phyloP scores from a whole-genome alignment of 2,888 invertebrate species.

The Ephialtes manifestator region DNA sequence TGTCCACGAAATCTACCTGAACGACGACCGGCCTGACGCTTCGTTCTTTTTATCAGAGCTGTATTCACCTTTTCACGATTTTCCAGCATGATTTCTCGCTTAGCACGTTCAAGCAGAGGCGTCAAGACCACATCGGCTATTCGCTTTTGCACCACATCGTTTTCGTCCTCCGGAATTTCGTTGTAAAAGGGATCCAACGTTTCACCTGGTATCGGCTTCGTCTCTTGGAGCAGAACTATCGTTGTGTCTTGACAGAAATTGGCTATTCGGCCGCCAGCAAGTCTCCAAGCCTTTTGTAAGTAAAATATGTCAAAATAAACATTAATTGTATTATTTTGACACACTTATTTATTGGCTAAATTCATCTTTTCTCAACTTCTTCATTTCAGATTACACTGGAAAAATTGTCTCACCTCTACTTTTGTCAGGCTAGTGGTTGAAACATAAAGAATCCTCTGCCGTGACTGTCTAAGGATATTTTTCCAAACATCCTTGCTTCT shows the following conservation, averaged over 20 bases:
- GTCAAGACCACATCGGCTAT: conserved; percentile 72
- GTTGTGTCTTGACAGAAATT: conserved; percentile 86
- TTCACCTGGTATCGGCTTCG: conserved; percentile 67
- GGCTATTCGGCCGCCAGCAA: conserved; percentile 86
- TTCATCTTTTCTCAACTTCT: neutral
- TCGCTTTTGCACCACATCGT: conserved; percentile 73
- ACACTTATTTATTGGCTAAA: neutral
- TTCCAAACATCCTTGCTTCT: conserved; percentile 64
- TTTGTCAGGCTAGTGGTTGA: conserved; percentile 83
- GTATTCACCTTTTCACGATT: conserved; percentile 71
- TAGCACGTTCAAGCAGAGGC: conserved; percentile 74
- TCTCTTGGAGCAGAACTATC: conserved; percentile 84
- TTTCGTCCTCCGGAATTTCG: conserved; percentile 81
- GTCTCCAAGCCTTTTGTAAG: conserved; percentile 83
- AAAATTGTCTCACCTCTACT: conserved; percentile 82
- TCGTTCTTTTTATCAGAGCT: conserved; percentile 70
- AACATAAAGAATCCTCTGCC: conserved; percentile 78
- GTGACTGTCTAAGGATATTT: conserved; percentile 57
- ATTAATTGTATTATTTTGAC: neutral
- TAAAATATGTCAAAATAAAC: neutral
- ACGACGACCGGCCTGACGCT: conserved; percentile 77
- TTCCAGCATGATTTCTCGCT: conserved; percentile 75
- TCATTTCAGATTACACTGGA: neutral
- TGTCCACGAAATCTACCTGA: conserved; percentile 90
- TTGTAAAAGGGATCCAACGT: conserved; percentile 77